phyloP scores from a whole-genome alignment of 1,140 invertebrate species.

The Drosophila subpulchrella region DNA sequence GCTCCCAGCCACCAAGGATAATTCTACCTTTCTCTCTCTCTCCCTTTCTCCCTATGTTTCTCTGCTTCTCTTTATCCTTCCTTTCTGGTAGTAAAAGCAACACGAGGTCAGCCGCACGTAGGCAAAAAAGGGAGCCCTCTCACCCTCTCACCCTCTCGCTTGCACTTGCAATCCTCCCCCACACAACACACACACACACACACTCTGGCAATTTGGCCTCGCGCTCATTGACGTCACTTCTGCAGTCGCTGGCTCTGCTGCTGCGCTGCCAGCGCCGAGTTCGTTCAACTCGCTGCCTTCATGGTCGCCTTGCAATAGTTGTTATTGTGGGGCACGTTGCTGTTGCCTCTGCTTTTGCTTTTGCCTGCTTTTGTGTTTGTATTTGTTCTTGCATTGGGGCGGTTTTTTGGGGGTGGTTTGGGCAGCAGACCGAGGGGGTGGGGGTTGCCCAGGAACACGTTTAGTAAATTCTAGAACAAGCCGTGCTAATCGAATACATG shows the following conservation, averaged over 20 bases:
- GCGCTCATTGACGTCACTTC: constrained; percentile 79
- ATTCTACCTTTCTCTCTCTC: constrained; percentile 23
- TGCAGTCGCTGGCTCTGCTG: constrained; percentile 58
- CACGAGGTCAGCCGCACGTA: constrained; percentile 70
- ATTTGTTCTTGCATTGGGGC: constrained; percentile 3
- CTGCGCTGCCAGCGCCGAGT: constrained; percentile 55
- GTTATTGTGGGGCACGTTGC: constrained; percentile 49
- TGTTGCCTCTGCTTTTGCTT: constrained; percentile 9
- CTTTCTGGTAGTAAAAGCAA: constrained; percentile 49
- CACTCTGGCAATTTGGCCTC: constrained; percentile 63
- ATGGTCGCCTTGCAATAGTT: constrained; percentile 67
- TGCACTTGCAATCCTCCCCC: constrained; percentile 35
- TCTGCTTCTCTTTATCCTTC: neutral
- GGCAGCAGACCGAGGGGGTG: neutral
- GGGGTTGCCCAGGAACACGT: neutral
- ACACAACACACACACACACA: constrained; percentile 7
- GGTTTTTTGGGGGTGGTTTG: neutral
- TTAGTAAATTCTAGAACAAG: constrained; percentile 21
- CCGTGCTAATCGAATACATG: neutral
- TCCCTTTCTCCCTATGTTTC: neutral
- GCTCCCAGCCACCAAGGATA: constrained; percentile 64
- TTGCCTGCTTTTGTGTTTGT: constrained; percentile 9
- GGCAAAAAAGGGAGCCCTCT: constrained; percentile 42
- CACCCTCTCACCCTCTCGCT: constrained; percentile 2
- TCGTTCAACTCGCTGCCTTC: constrained; percentile 71